These are phyloP conservation scores for Paratilapia polleni DNA, from an alignment of 2,113 vertebrate species.

Conservation along the genomic window DNA sequence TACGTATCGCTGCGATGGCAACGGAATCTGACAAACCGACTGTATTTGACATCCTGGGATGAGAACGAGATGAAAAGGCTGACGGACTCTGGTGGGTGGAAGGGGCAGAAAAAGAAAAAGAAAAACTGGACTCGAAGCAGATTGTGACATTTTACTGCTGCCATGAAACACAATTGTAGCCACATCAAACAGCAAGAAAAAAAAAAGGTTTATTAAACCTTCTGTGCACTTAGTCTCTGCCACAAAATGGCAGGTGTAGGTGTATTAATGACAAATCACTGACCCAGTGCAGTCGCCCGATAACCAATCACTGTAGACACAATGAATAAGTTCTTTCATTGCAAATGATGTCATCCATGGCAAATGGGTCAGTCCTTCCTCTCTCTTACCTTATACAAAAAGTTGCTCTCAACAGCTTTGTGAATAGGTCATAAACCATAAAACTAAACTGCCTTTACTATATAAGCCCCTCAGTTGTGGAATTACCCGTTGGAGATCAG, in stretches of 20 bases:
- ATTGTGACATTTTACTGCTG: background rate
- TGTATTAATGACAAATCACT: background rate
- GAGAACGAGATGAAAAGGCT: background rate
- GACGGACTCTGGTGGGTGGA: background rate
- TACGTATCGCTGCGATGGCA: background rate
- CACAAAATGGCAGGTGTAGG: background rate
- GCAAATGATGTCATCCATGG: background rate
- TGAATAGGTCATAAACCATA: background rate
- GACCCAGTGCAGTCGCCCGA: background rate
- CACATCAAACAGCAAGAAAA: background rate
- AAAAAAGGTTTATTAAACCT: background rate
- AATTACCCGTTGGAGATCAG: background rate
- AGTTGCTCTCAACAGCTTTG: background rate
- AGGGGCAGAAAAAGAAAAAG: background rate
- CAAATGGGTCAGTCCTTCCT: background rate
- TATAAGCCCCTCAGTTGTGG: background rate
- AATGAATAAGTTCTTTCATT: background rate
- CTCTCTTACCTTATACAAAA: background rate
- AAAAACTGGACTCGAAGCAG: background rate
- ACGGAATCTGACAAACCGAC: background rate
- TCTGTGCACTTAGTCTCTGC: background rate
- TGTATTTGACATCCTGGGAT: background rate
- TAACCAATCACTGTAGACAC: background rate
- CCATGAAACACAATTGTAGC: background rate
- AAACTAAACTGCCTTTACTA: background rate